A percentile compares a stretch with the other conserved stretches of the same genome.
phyloP scores from a whole-genome alignment of 1,140 invertebrate species.

The Popillia japonica region DNA sequence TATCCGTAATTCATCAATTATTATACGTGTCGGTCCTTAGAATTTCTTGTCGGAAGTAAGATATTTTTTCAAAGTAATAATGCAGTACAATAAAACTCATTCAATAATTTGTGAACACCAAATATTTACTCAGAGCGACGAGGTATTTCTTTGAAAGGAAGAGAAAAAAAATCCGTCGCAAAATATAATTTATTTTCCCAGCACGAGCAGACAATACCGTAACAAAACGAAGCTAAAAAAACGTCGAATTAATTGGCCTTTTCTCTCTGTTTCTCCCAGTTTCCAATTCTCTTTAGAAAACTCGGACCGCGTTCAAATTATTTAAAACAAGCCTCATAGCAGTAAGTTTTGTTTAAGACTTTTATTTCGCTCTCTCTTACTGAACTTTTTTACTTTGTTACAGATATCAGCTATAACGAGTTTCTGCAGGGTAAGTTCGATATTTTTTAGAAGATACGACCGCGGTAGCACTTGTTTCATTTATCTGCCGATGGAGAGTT shows the following conservation, averaged over 20 bases:
- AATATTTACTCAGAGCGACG: neutral
- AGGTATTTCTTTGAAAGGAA: neutral
- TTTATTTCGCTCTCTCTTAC: neutral
- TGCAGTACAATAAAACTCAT: neutral
- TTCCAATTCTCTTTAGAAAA: neutral
- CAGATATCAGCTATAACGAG: conserved; percentile 86
- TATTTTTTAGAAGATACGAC: conserved; percentile 17
- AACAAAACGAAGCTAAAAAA: conserved; percentile 30
- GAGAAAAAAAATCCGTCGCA: neutral
- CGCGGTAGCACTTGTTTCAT: neutral
- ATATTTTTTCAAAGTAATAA: too few species aligned
- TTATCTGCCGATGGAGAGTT: neutral
- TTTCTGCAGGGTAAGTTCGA: conserved; percentile 80
- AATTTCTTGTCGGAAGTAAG: too few species aligned
- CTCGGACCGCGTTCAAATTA: neutral
- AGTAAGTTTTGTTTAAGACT: neutral
- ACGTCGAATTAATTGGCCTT: conserved; percentile 26
- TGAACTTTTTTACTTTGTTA: conserved; percentile 61
- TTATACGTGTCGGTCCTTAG: too few species aligned
- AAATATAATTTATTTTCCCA: conserved; percentile 17
- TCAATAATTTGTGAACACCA: neutral
- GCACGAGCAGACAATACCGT: neutral
- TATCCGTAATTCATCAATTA: too few species aligned
- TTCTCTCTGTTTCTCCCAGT: neutral
- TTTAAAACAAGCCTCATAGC: conserved; percentile 18